Percentiles rank a stretch among this genome's conserved stretches.
Conservation (phyloP, 2,888 invertebrate genomes). For the Strigamia transsilvanica region DNA sequence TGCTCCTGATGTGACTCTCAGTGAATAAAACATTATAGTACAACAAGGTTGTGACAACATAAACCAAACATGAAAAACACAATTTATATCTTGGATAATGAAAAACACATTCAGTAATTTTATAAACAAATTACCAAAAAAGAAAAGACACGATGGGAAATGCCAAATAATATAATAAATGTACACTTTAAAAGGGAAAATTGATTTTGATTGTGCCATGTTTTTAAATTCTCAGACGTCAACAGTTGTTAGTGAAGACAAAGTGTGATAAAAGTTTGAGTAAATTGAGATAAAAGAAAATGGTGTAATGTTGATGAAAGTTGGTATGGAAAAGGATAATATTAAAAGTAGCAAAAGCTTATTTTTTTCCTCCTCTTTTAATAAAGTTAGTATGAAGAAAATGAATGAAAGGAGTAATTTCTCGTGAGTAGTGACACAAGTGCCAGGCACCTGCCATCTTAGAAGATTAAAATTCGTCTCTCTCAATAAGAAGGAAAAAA, state of each 20-base stretch:
- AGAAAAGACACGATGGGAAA: not conserved
- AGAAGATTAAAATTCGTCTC: slow-evolving; percentile 32
- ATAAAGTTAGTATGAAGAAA: slow-evolving; percentile 36
- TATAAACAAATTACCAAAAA: not conserved
- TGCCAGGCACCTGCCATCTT: slow-evolving; percentile 42
- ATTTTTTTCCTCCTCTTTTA: slow-evolving; percentile 14
- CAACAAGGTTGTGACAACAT: not conserved
- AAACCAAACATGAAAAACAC: not conserved
- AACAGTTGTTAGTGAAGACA: not conserved
- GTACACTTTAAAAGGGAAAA: slow-evolving; percentile 20
- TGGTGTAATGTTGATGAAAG: slow-evolving; percentile 42
- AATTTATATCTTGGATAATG: not conserved
- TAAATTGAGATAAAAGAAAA: slow-evolving; percentile 26
- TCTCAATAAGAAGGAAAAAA: not conserved
- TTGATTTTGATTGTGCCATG: slow-evolving; percentile 14
- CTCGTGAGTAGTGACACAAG: slow-evolving; percentile 31
- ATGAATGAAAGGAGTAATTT: slow-evolving; percentile 42
- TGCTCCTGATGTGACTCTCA: not conserved
- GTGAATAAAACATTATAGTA: not conserved
- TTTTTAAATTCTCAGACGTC: slow-evolving; percentile 14
- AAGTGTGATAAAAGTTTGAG: slow-evolving; percentile 23
- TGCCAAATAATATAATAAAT: not conserved
- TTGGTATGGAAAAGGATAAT: slow-evolving; percentile 13
- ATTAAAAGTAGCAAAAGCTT: slow-evolving; percentile 34
- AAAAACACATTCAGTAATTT: not conserved